These are phyloP conservation scores for Pissodes strobi DNA, from an alignment of 1,140 invertebrate genomes.

Conservation along the genomic window DNA sequence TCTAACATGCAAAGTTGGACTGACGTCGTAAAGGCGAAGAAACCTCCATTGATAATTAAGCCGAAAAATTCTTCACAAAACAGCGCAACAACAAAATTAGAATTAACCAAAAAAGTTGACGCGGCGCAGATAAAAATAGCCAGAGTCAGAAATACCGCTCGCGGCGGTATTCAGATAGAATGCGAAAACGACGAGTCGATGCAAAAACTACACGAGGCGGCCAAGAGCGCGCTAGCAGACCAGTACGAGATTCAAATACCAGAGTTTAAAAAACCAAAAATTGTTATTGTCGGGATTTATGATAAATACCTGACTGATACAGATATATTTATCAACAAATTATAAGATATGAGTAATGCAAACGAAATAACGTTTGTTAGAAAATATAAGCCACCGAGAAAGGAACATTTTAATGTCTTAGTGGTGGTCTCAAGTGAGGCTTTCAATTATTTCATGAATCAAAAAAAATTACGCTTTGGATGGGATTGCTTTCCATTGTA, in stretches of 20 bases:
- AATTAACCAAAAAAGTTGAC: too few species aligned
- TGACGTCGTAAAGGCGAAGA: background rate
- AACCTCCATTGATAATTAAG: background rate
- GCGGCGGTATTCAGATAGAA: conserved; percentile 1
- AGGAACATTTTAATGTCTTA: conserved; percentile 6
- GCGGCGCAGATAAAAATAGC: too few species aligned
- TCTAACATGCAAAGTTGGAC: background rate
- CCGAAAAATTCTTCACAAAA: background rate
- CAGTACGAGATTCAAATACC: conserved; percentile 8
- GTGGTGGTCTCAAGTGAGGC: background rate
- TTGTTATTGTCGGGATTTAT: background rate
- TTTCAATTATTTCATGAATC: background rate
- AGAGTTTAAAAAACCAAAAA: conserved; percentile 1
- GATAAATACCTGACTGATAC: conserved; percentile 4
- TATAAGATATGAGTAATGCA: background rate
- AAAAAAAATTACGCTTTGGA: conserved; percentile 9
- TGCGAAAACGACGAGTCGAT: conserved; percentile 3
- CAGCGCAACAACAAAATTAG: background rate
- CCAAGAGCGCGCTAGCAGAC: conserved; percentile 1
- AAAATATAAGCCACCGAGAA: conserved; percentile 3
- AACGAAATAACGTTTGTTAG: background rate
- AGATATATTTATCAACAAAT: background rate
- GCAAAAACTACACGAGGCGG: conserved; percentile 4
- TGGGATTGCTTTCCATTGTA: conserved; percentile 11
- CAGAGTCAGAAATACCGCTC: too few species aligned